A percentile compares a stretch with the other conserved stretches of the same genome.
Conservation (phyloP, 2,113 vertebrate genomes). For the Sander lucioperca region DNA sequence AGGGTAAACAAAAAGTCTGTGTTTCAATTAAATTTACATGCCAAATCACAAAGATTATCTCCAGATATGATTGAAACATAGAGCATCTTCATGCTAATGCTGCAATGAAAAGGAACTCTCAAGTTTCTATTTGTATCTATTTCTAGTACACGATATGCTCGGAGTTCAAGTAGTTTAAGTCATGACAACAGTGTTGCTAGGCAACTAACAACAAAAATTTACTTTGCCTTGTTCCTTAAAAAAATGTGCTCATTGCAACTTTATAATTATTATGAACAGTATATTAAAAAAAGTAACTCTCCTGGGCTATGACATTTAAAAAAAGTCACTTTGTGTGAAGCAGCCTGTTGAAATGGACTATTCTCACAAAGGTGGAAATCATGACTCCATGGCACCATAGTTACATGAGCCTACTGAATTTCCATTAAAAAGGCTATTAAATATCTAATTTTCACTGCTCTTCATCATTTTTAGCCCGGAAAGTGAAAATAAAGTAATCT, state of each 20-base stretch:
- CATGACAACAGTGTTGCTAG: constrained; percentile 18
- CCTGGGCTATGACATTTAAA: background rate
- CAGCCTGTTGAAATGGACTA: background rate
- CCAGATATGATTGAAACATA: constrained; percentile 6
- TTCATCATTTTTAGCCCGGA: background rate
- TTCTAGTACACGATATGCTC: background rate
- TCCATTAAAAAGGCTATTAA: background rate
- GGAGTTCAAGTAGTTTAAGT: background rate
- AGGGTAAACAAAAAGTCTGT: constrained; percentile 15
- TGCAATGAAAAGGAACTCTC: background rate
- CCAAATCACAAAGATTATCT: constrained; percentile 12
- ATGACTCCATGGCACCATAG: background rate
- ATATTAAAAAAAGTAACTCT: background rate
- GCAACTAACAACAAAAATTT: constrained; percentile 22
- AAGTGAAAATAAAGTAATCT: background rate
- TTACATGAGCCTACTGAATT: background rate
- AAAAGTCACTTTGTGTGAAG: background rate
- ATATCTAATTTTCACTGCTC: background rate
- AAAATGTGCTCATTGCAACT: background rate
- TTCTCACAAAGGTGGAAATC: background rate
- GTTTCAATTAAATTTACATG: constrained; percentile 13
- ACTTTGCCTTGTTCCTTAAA: background rate
- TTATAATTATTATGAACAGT: background rate
- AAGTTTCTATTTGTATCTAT: background rate
- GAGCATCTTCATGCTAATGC: background rate